phyloP scores from a whole-genome alignment of 2,113 vertebrate species.

The Pandion haliaetus region DNA sequence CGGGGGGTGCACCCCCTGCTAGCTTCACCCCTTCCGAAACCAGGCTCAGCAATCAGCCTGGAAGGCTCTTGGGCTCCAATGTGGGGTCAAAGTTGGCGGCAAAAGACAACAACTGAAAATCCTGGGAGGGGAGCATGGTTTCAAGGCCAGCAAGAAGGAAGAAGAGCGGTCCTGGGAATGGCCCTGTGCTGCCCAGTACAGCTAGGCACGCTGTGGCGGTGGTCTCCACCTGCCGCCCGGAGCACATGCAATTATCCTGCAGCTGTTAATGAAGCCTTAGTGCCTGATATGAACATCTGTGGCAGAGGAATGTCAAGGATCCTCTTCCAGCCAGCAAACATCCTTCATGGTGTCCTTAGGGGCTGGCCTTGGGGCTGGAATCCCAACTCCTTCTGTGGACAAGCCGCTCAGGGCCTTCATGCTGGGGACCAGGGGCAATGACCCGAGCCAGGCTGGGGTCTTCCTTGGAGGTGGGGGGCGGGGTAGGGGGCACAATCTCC shows the following conservation, averaged over 20 bases:
- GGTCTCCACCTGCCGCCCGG: fast-evolving
- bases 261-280: not conserved
- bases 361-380: not conserved
- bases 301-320: not conserved
- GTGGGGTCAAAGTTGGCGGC: fast-evolving
- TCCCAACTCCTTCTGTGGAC: not conserved
- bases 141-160: fast-evolving
- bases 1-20: fast-evolving
- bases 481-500: no score
- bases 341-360: not conserved
- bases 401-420: fast-evolving
- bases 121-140: fast-evolving
- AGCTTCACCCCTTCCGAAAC: fast-evolving
- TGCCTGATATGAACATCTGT: fast-evolving
- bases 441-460: fast-evolving
- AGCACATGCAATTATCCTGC: fast-evolving
- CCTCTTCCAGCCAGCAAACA: fast-evolving
- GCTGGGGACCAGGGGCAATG: fast-evolving
- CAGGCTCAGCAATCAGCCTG: not conserved
- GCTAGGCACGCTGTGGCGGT: fast-evolving
- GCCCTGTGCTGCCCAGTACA: no score
- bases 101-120: fast-evolving
- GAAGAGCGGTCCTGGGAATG: fast-evolving
- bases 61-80: fast-evolving
- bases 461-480: fast-evolving